These are phyloP conservation scores for Synanthedon vespiformis DNA, from an alignment of 2,888 invertebrate species.

Conservation along the genomic window DNA sequence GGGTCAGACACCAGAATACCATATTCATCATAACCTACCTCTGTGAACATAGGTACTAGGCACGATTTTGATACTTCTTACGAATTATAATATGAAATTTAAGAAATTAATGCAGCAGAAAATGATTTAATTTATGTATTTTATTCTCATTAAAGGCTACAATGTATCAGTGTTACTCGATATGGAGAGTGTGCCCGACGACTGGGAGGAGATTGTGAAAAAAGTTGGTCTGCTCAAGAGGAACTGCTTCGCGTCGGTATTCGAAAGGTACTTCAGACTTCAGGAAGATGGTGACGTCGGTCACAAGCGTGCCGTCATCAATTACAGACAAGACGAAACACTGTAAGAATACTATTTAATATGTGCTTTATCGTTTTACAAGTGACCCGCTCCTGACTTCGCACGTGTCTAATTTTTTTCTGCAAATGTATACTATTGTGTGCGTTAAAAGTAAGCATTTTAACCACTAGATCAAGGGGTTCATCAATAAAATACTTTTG, in stretches of 20 bases:
- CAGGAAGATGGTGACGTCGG: slow-evolving; percentile 93
- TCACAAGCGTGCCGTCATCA: slow-evolving; percentile 95
- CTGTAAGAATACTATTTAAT: slow-evolving; percentile 74
- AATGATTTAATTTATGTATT: neutral
- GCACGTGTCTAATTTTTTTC: no score
- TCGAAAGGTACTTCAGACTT: slow-evolving; percentile 99
- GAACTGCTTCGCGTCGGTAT: slow-evolving; percentile 99
- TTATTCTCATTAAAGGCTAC: slow-evolving; percentile 74
- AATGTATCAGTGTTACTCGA: slow-evolving; percentile 95
- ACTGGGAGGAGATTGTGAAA: slow-evolving; percentile 90
- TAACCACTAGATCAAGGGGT: no score
- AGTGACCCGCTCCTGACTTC: no score
- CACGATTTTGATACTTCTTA: no score
- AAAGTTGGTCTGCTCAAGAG: slow-evolving; percentile 95
- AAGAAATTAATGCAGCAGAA: neutral
- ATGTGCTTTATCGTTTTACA: no score
- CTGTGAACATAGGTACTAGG: no score
- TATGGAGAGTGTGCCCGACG: slow-evolving; percentile 89
- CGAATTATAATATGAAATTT: no score
- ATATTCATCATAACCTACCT: no score
- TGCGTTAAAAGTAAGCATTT: no score
- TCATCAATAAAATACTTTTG: no score
- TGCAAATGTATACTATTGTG: no score
- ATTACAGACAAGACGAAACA: slow-evolving; percentile 98
- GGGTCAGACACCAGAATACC: no score